Conservation (phyloP, 2,797 vertebrate species). For the Enteromius fasciolatus region DNA sequence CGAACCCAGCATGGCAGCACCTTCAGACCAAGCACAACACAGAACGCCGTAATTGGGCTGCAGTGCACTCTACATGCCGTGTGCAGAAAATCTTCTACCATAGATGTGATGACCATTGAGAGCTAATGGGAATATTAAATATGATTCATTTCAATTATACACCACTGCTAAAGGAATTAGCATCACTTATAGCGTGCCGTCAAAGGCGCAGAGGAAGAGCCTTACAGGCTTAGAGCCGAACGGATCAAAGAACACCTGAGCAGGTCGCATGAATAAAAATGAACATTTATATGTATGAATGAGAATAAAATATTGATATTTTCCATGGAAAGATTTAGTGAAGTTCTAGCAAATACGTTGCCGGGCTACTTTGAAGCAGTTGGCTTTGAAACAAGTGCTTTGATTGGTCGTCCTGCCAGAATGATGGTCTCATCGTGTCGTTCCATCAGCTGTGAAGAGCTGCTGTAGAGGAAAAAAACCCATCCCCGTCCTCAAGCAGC, state of each 20-base stretch:
- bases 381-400: conserved; percentile 34
- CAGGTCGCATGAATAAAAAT: conserved; percentile 2
- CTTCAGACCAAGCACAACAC: conserved; percentile 16
- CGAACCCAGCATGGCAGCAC: conserved; percentile 33
- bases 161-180: conserved; percentile 48
- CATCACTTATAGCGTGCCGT: conserved; percentile 28
- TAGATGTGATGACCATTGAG: conserved; percentile 46
- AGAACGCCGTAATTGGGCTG: conserved; percentile 43
- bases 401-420: conserved; percentile 32
- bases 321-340: background rate
- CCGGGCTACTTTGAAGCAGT: background rate
- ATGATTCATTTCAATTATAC: conserved; percentile 51
- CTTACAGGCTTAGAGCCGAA: conserved; percentile 32
- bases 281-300: conserved; percentile 29
- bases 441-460: conserved; percentile 19
- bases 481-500: conserved; percentile 5
- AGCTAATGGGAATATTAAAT: conserved; percentile 53
- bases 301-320: conserved; percentile 33
- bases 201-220: conserved; percentile 16
- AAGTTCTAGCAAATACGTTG: background rate
- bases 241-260: conserved; percentile 40
- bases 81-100: conserved; percentile 38
- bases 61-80: conserved; percentile 27
- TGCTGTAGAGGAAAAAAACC: background rate
- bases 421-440: conserved; percentile 21